phyloP scores from a whole-genome alignment of 2,113 vertebrate genomes.

The Nestor notabilis region DNA sequence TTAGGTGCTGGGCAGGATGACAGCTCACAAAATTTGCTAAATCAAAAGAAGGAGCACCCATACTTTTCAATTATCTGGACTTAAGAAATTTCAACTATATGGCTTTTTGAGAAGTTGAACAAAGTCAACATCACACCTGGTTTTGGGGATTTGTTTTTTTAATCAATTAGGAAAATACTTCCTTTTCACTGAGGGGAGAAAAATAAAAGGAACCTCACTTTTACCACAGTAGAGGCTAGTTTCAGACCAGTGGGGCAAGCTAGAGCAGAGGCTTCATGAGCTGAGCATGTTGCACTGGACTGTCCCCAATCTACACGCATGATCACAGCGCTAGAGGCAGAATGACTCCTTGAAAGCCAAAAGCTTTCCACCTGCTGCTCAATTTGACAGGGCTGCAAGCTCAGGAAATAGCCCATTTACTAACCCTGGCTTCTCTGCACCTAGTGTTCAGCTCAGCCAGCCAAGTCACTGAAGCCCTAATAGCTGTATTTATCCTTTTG shows the following conservation, averaged over 20 bases:
- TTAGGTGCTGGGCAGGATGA: background rate
- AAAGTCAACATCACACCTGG: background rate
- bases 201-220: background rate
- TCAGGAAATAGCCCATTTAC: constrained; percentile 3
- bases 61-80: background rate
- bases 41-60: background rate
- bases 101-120: background rate
- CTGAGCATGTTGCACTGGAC: background rate
- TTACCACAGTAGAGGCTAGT: background rate
- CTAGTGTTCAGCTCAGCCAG: background rate
- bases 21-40: background rate
- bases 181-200: background rate
- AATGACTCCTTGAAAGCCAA: background rate
- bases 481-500: background rate
- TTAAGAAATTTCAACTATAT: background rate
- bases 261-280: background rate
- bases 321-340: background rate
- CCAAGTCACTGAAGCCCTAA: background rate
- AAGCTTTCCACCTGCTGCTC: background rate
- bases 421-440: background rate
- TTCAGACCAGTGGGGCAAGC: background rate
- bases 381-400: background rate
- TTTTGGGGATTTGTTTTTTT: background rate
- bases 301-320: background rate
- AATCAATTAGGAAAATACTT: background rate